Base-by-base conservation (phyloP, 2,888 invertebrate species). In the Hartigia nigra region DNA sequence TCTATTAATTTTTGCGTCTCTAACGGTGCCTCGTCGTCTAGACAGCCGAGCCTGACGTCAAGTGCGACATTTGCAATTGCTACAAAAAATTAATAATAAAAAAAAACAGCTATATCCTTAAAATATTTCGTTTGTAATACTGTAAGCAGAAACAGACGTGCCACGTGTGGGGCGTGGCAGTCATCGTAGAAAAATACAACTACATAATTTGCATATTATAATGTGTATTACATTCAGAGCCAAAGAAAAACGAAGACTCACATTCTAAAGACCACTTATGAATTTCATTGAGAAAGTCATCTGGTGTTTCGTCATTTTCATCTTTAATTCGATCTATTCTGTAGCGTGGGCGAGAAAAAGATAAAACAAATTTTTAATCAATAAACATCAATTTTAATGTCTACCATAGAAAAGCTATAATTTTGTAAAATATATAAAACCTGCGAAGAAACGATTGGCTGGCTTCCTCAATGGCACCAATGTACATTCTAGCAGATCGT, bases 221-320 rank as follows among this genome's bases (percentile, higher is more conserved):
- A 55, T 55, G 9, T 23, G 14, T 23, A 23, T 9, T 55, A 55
- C 23, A 0, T 5, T 34, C 34, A 55, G 23, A 55, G 23, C 23
- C 23, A 55, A 55, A 55, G 55, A 55, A 23, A 31, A 32, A 32
- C 72, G 31, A 31, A 12, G 5, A 93, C 94, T 94, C 91, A 95
- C 96, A 96, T 92, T 96, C 96, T 74, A 96, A 91, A 3, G 96
- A 95, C 96, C 96, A 96, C 89, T 96, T 95, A 87, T 95, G 95
- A 37, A 96, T 93, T 92, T 96, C 95, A 82, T 95, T 95, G 75
- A 95, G 90, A 86, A 96, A 95, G 88, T 96, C 93, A 0, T 92
- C 92, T 0, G 95, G 95, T 80, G 95, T 94, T 91, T 95, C 95
- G 4, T 91, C 89, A 37, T 93, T 90, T 72, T 90, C 87, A 83